phyloP scores from a whole-genome alignment of 1,140 invertebrate species.

The Forficula auricularia region DNA sequence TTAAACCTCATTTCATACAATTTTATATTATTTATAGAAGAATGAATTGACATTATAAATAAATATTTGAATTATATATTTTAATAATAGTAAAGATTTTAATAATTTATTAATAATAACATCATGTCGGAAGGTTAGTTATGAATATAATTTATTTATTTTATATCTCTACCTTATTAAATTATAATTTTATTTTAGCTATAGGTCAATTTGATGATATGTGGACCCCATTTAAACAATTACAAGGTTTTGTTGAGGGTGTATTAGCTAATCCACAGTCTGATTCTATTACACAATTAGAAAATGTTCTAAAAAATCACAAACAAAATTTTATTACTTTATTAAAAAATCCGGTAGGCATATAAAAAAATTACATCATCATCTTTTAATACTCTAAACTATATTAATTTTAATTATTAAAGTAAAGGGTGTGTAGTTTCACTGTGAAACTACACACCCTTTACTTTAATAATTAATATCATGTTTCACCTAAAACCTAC shows the following conservation, averaged over 20 bases:
- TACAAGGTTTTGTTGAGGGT: constrained; percentile 51
- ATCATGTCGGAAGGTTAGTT: too few species aligned
- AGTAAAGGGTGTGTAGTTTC: neutral
- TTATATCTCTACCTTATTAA: too few species aligned
- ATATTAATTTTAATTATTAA: neutral
- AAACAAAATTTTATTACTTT: constrained; percentile 77
- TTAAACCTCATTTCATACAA: too few species aligned
- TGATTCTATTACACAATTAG: constrained; percentile 55
- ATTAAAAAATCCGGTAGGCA: constrained; percentile 69
- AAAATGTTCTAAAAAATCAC: constrained; percentile 57
- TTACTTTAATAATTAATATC: neutral
- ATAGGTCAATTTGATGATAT: constrained; percentile 43
- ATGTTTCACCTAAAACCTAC: neutral
- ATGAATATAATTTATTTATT: too few species aligned
- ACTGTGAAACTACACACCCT: neutral
- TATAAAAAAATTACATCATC: neutral
- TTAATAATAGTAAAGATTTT: too few species aligned
- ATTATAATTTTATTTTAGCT: neutral
- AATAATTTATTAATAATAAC: too few species aligned
- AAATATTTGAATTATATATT: too few species aligned
- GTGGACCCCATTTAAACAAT: constrained; percentile 74
- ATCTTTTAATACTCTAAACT: constrained; percentile 3
- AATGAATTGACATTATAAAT: too few species aligned
- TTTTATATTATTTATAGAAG: too few species aligned
- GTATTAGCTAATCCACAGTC: constrained; percentile 44